phyloP scores from a whole-genome alignment of 2,113 vertebrate species.

The Scytalopus superciliaris region DNA sequence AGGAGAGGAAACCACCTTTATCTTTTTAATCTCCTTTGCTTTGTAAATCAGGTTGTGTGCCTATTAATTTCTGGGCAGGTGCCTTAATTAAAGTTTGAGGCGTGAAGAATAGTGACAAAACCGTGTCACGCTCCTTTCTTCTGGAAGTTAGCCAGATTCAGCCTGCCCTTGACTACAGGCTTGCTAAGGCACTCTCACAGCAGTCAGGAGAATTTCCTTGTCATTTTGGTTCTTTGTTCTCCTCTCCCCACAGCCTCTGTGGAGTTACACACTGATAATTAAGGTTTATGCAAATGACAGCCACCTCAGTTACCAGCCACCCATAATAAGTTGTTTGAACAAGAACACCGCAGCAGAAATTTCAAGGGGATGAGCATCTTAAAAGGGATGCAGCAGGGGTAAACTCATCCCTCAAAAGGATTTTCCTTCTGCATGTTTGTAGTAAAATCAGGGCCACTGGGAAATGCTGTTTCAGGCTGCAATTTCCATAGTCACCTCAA shows the following conservation, averaged over 20 bases:
- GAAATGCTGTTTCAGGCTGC: rapidly evolving
- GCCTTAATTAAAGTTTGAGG: conserved; percentile 44
- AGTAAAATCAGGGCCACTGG: neutral
- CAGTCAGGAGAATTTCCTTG: neutral
- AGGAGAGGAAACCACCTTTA: neutral
- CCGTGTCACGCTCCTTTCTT: neutral
- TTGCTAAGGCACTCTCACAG: neutral
- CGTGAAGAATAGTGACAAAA: conserved; percentile 33
- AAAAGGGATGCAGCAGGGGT: rapidly evolving
- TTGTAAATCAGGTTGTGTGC: conserved; percentile 45
- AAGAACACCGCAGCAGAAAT: neutral
- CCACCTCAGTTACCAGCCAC: neutral
- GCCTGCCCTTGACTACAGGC: neutral
- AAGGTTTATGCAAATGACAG: neutral
- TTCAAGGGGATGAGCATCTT: neutral
- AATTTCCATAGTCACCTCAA: neutral
- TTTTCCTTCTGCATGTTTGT: neutral
- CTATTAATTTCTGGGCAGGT: conserved; percentile 42
- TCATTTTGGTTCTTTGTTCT: conserved; percentile 30
- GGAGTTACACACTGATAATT: conserved; percentile 2
- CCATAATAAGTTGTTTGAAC: neutral
- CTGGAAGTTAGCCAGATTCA: neutral
- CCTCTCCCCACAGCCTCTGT: neutral
- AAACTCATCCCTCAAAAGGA: neutral
- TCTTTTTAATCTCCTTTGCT: conserved; percentile 35